These are phyloP conservation scores for Pagrus major DNA, from an alignment of 2,113 vertebrate genomes.

Conservation along the genomic window DNA sequence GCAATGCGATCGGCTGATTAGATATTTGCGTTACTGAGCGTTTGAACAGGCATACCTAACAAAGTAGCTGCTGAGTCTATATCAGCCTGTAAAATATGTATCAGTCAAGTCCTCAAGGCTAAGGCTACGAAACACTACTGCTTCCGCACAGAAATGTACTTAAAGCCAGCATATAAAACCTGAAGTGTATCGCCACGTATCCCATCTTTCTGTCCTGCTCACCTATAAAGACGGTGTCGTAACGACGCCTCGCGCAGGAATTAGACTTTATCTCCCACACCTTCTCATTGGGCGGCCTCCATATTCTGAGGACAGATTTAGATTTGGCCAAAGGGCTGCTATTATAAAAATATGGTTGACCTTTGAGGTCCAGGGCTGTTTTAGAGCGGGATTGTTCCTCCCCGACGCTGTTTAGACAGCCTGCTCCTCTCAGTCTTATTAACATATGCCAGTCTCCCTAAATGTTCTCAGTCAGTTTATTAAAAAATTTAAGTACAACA, in stretches of 20 bases:
- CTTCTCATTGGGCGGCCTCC: constrained; percentile 52
- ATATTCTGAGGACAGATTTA: constrained; percentile 78
- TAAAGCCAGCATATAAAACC: constrained; percentile 56
- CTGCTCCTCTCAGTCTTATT: constrained; percentile 75
- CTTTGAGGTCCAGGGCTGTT: constrained; percentile 75
- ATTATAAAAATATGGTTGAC: constrained; percentile 85
- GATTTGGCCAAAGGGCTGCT: constrained; percentile 72
- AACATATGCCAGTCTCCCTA: constrained; percentile 93
- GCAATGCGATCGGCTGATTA: too few species aligned
- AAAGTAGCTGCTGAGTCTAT: neutral
- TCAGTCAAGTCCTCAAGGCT: neutral
- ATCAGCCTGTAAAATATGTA: neutral
- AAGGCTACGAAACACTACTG: constrained; percentile 9
- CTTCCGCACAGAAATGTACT: constrained; percentile 50
- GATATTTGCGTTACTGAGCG: too few species aligned
- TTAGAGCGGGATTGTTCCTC: constrained; percentile 58
- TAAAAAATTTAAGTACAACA: constrained; percentile 94
- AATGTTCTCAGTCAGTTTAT: constrained; percentile 93
- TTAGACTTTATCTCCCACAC: constrained; percentile 52
- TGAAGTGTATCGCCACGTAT: constrained; percentile 11
- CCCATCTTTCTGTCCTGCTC: constrained; percentile 48
- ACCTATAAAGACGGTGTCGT: constrained; percentile 63
- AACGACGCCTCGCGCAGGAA: constrained; percentile 48
- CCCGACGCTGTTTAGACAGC: constrained; percentile 69
- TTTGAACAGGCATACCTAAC: too few species aligned